Base-by-base conservation (phyloP, 2,888 invertebrate species). In the Drosophila merina region DNA sequence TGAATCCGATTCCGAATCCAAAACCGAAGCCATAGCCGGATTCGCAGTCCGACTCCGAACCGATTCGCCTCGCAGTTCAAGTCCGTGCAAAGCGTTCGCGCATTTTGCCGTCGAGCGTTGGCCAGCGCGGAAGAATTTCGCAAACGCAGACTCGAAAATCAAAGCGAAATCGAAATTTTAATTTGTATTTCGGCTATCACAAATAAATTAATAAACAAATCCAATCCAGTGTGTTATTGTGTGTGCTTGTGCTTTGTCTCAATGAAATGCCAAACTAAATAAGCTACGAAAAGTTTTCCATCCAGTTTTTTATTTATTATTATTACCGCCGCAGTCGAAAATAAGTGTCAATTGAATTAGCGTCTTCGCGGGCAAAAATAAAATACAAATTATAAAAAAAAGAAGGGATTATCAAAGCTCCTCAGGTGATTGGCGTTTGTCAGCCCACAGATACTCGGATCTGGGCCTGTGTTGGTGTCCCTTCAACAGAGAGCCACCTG, bases 61-160 rank as follows among this genome's bases (percentile, higher is more conserved):
- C 52, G 52, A 66, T 26, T 57, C 57, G 36, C 45, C 28, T 40
- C 52, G 38, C 44, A 42, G 30, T 49, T 52, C 52, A 44, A 52
- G 55, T 80, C 79, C 77, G 63, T 75, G 69, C 77, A 57, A 80
- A 77, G 67, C 83, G 71, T 64, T 85, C 80, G 85, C 87, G 80
- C 85, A 86, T 83, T 86, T 87, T 74, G 85, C 85, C 87, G 71
- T 79, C 77, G 83, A 86, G 77, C 85, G 83, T 86, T 79, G 85
- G 83, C 77, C 87, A 87, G 83, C 79, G 77, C 87, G 86, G 83
- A 79, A 75, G 83, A 76, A 68, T 80, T 78, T 81, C 76, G 79
- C 28, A 28, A 28, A 52, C 75, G 36, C 47, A 72, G 72, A 72
- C 78, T 74, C 72, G 71, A 58, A 36, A 48, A 42, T 58, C 47